Base-by-base conservation (phyloP, 2,797 vertebrate genomes). In the Sciaenops ocellatus region DNA sequence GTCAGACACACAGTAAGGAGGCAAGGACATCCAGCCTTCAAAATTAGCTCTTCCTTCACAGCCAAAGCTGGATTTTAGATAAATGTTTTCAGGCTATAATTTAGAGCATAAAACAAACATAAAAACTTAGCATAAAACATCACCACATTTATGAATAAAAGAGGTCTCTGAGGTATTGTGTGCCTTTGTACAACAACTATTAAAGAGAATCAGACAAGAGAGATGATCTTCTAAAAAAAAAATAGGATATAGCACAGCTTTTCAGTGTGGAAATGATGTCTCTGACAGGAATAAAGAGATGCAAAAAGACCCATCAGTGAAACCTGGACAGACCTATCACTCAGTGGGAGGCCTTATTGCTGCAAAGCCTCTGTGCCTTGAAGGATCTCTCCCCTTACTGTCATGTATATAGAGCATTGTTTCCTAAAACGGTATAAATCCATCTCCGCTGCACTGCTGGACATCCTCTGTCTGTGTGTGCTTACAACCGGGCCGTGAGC, bases 21-120 rank as follows among this genome's bases (percentile, higher is more conserved):
- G 83, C 67, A 59, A 84, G 56, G 83, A 87, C 76, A 87, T 73
- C 64, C 79, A 89, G 73, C 82, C 79, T 82, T 78, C 77, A 75
- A 87, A 89, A 89, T 91, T 50, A 85, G 84, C 69, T 83, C 77
- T 55, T 62, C 65, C 13, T 64, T 81, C 24, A 38, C 30, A 50
- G 4, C 22, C 50, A 61, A 59, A 64, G 13, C 10, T 22, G 24
- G 28, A 62, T 81, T 81, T 75, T 50, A 56, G 28, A 79, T 38
- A 26, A 81, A 62, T 59, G 46, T 24, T 67, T 55, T 3, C 3
- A 41, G 50, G 26, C 55, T 78, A 2, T 79, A 73, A 83, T 89
- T 77, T 71, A 77, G 41, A 80, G 47, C 30, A 55, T 70, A 47
- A 61, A 74, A 68, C 55, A 78, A 76, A 72, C 22, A 56, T 63